These are phyloP conservation scores for Zoroaster sp. DNA, from an alignment of 53 echinoderm and acorn worm genomes.

Conservation along the genomic window DNA sequence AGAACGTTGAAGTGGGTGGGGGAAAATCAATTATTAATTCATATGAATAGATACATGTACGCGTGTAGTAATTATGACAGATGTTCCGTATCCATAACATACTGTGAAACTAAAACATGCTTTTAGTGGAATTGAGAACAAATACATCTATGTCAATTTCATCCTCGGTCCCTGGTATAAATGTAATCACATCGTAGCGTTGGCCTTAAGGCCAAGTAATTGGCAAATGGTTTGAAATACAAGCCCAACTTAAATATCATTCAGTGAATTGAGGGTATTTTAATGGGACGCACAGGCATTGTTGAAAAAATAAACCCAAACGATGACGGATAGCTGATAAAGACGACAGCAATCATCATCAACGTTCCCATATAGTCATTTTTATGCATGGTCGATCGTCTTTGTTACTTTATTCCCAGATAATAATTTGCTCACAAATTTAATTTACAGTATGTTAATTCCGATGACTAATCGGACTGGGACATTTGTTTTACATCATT, in stretches of 20 bases:
- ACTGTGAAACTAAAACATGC: background rate
- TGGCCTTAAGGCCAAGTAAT: background rate
- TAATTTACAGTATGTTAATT: slow-evolving; percentile 46
- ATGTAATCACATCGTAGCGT: background rate
- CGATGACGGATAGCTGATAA: background rate
- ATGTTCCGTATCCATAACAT: background rate
- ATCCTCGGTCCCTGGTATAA: background rate
- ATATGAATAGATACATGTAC: background rate
- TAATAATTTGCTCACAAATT: slow-evolving; percentile 38
- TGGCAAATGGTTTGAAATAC: background rate
- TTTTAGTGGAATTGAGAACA: background rate
- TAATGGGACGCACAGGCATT: background rate
- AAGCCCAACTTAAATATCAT: background rate
- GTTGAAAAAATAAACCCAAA: background rate
- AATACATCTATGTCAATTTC: background rate
- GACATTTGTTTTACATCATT: background rate
- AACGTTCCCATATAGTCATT: background rate
- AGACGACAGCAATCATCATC: too few relatives aligned
- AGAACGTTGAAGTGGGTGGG: background rate
- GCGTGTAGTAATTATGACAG: background rate
- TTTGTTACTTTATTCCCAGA: slow-evolving; percentile 9
- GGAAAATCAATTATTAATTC: background rate
- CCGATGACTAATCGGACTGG: slow-evolving; percentile 27
- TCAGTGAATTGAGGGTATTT: background rate
- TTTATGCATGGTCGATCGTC: background rate